Evolutionary conservation across 2,113 vertebrate genomes (phyloP), one percentile per base, ranked within the genome.

Genomic region (Aspidoscelis tigris): DNA sequence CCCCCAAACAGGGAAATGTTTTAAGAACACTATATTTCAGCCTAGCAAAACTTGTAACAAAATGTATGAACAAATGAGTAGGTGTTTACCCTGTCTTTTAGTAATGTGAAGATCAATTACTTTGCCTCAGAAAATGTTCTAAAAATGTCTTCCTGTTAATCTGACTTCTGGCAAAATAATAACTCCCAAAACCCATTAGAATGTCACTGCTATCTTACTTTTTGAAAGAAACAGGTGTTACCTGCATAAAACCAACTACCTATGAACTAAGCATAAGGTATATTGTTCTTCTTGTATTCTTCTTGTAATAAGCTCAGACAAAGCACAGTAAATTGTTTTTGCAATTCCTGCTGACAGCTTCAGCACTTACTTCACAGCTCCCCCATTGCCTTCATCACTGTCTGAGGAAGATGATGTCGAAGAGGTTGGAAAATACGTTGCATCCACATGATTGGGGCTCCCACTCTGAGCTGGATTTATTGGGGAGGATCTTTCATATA

Each of bases 401-500:
- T 98, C 98, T 0, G 96, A 97, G 76, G 97, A 98, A 1, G 97
- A 98, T 5, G 97, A 97, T 7, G 97, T 96, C 88, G 97, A 97
- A 82, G 97, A 97, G 87, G 96, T 93, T 82, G 97, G 97, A 92
- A 97, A 97, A 92, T 97, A 97, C 22, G 96, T 91, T 12, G 96
- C 92, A 91, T 97, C 97, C 86, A 96, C 93, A 61, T 97, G 97
- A 89, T 97, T 97, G 64, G 97, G 96, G 95, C 97, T 98, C 90
- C 94, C 92, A 1, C 96, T 93, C 85, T 94, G 95, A 80, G 96
- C 95, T 22, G 96, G 96, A 88, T 96, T 97, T 93, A 97, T 97
- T 74, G 97, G 97, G 88, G 97, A 98, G 71, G 98, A 97, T 68
- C 98, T 96, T 92, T 99, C 97, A 6, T 98, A 99, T 90, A 99